Evolutionary conservation across 1,140 invertebrate species (phyloP).

Genomic region (Onthophagus taurus): DNA sequence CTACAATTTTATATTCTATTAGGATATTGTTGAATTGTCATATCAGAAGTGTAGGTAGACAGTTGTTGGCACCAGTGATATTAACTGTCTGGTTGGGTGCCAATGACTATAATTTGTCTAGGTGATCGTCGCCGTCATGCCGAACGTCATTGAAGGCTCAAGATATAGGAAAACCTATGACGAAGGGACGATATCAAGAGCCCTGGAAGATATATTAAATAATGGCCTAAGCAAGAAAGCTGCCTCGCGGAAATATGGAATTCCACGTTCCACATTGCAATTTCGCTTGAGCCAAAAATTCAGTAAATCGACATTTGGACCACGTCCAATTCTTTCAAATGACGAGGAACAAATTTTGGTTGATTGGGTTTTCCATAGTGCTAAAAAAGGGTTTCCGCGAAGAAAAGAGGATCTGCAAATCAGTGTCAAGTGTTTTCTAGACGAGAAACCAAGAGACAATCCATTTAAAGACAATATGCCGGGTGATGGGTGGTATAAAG

Average conservation of each 20-base stretch:
- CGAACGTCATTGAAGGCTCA: too few species aligned
- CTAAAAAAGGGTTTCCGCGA: slow-evolving; percentile 19
- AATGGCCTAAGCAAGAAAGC: slow-evolving; percentile 8
- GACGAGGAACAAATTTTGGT: slow-evolving; percentile 18
- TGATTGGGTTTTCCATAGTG: slow-evolving; percentile 16
- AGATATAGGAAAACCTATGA: too few species aligned
- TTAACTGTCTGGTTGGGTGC: too few species aligned
- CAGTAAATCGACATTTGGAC: not conserved
- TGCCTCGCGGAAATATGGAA: slow-evolving; percentile 9
- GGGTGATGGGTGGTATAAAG: slow-evolving; percentile 32
- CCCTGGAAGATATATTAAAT: too few species aligned
- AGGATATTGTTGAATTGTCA: too few species aligned
- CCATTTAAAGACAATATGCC: slow-evolving; percentile 30
- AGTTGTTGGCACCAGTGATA: too few species aligned
- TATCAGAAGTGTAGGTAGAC: too few species aligned
- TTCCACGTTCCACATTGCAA: slow-evolving; percentile 10
- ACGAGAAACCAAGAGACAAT: slow-evolving; percentile 18
- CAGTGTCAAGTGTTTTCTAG: slow-evolving; percentile 19
- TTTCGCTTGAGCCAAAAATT: slow-evolving; percentile 11
- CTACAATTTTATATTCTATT: too few species aligned
- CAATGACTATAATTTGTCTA: too few species aligned
- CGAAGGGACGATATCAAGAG: too few species aligned
- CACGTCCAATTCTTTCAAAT: slow-evolving; percentile 14
- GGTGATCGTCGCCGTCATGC: too few species aligned
- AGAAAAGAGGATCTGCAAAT: slow-evolving; percentile 19